A percentile compares a stretch with the other conserved stretches of the same genome.
These are phyloP conservation scores for Pungitius pungitius DNA, from an alignment of 2,113 vertebrate genomes.

Conservation along the genomic window DNA sequence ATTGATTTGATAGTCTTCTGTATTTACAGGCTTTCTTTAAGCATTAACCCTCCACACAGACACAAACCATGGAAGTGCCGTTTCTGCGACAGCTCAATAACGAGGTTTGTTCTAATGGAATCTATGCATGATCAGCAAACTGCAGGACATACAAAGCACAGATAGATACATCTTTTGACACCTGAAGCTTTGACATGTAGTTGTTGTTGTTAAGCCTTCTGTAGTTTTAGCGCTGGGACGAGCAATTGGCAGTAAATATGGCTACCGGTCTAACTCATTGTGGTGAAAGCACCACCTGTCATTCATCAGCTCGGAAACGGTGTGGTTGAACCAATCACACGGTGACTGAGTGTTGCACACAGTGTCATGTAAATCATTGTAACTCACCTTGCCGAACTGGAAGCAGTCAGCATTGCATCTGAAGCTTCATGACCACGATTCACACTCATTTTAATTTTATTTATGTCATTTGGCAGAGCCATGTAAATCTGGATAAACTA, in stretches of 20 bases:
- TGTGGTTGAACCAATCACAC: not conserved
- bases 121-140: not conserved
- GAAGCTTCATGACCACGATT: not conserved
- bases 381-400: not conserved
- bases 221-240: not conserved
- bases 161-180: not conserved
- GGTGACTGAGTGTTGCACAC: not conserved
- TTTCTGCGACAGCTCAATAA: not conserved
- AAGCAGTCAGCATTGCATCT: not conserved
- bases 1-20: slow-evolving; percentile 5
- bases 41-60: slow-evolving; percentile 1
- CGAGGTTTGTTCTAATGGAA: not conserved
- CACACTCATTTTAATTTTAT: not conserved
- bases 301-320: not conserved
- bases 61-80: not conserved
- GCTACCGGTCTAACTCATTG: not conserved
- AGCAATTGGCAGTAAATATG: not conserved
- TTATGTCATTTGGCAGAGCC: not conserved
- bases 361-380: not conserved
- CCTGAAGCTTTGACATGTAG: not conserved
- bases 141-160: not conserved
- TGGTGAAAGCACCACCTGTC: not conserved
- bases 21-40: slow-evolving; percentile 14
- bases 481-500: too few relatives aligned
- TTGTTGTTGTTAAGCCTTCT: not conserved